These are phyloP conservation scores for Danio aesculapii DNA, from an alignment of 2,797 vertebrate genomes.

Conservation along the genomic window DNA sequence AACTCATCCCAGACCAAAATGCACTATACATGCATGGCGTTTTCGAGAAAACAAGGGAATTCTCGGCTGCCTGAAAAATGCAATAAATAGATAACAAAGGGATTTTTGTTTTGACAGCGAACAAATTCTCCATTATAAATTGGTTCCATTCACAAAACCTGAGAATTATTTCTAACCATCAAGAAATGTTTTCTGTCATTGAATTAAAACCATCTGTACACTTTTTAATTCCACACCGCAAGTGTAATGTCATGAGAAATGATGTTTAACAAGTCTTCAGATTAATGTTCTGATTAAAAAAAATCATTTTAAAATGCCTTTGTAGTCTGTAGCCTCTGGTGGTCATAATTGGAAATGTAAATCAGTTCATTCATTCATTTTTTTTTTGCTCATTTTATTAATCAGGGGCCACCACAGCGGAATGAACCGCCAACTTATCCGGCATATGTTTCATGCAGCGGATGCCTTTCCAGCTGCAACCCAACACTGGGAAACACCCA, in stretches of 20 bases:
- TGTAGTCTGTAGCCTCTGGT: conserved; percentile 54
- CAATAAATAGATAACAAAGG: no score
- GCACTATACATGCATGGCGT: not conserved
- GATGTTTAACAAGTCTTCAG: not conserved
- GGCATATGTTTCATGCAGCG: no score
- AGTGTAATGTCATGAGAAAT: not conserved
- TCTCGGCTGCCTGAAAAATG: not conserved
- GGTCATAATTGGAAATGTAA: conserved; percentile 49
- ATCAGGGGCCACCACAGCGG: no score
- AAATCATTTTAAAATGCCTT: conserved; percentile 31
- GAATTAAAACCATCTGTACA: not conserved
- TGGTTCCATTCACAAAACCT: not conserved
- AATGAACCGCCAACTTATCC: no score
- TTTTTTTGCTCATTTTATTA: no score
- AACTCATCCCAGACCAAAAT: conserved; percentile 38
- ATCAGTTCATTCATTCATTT: no score
- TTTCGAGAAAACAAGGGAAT: conserved; percentile 3
- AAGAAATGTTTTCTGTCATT: not conserved
- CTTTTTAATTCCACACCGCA: not conserved
- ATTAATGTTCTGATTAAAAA: conserved; percentile 36
- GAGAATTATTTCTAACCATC: not conserved
- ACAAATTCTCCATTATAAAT: not conserved
- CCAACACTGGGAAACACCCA: no score
- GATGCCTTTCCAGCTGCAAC: no score
- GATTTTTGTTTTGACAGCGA: not conserved